Evolutionary conservation across 1,140 invertebrate species (phyloP).

Genomic region (Bacillus rossius): DNA sequence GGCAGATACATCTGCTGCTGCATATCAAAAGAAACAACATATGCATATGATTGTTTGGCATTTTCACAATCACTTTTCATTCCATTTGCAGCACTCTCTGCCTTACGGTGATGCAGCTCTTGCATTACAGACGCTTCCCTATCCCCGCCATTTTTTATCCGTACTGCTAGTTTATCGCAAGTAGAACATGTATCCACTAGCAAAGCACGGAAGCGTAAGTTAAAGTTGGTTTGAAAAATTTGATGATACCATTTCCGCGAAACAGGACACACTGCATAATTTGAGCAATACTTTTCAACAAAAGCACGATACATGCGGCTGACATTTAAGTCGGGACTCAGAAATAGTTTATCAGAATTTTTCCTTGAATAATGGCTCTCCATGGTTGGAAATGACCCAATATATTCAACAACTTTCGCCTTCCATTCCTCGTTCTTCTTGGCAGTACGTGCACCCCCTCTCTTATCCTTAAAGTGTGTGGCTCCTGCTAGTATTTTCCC

Average conservation of each 20-base stretch:
- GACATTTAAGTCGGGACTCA: constrained; percentile 7
- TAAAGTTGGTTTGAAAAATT: constrained; percentile 9
- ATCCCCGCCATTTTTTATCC: constrained; percentile 9
- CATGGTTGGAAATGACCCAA: constrained; percentile 3
- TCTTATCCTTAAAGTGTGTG: constrained; percentile 8
- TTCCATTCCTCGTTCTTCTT: constrained; percentile 4
- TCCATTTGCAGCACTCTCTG: neutral
- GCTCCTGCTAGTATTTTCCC: constrained; percentile 5
- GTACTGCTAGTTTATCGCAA: constrained; percentile 7
- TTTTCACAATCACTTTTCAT: constrained; percentile 1
- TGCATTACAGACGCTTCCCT: constrained; percentile 7
- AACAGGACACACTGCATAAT: neutral
- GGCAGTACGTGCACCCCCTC: constrained; percentile 6
- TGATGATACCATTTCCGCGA: constrained; percentile 10
- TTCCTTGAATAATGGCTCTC: constrained; percentile 5
- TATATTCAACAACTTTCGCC: constrained; percentile 12
- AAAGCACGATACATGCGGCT: constrained; percentile 12
- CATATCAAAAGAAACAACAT: constrained; percentile 8
- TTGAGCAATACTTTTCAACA: constrained; percentile 4
- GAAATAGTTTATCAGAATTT: constrained; percentile 4
- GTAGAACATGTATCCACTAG: constrained; percentile 13
- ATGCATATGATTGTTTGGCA: constrained; percentile 2
- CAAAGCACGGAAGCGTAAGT: constrained; percentile 9
- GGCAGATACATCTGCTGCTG: constrained; percentile 10
- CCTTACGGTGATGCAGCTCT: constrained; percentile 11